Evolutionary conservation across 2,797 vertebrate species (phyloP).

Genomic region (Enteromius treurensis): DNA sequence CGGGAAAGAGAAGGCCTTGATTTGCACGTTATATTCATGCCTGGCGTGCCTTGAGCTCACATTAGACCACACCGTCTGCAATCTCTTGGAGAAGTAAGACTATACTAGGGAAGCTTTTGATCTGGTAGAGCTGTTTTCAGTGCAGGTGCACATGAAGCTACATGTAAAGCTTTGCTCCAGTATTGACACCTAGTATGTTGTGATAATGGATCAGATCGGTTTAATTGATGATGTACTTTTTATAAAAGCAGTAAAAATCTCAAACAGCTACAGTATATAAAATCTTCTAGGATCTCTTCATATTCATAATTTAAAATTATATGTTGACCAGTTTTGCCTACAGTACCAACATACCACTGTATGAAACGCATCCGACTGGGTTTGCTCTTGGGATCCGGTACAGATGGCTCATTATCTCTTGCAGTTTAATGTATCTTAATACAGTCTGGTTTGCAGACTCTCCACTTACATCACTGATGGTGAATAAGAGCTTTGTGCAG

Average conservation of each 20-base stretch:
- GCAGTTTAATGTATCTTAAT: slow-evolving; percentile 6
- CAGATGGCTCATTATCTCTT: slow-evolving; percentile 28
- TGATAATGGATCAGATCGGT: background rate
- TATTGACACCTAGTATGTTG: background rate
- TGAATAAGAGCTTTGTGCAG: slow-evolving; percentile 28
- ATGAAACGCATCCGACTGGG: background rate
- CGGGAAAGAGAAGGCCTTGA: slow-evolving; percentile 54
- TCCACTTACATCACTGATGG: slow-evolving; percentile 17
- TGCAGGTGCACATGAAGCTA: slow-evolving; percentile 27
- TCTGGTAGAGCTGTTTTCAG: slow-evolving; percentile 18
- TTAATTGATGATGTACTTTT: background rate
- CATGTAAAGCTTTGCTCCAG: slow-evolving; percentile 6
- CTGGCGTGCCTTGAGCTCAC: slow-evolving; percentile 46
- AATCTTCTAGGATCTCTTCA: background rate
- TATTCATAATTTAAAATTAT: slow-evolving; percentile 7
- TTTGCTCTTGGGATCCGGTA: background rate
- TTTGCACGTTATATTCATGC: slow-evolving; percentile 52
- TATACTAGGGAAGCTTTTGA: slow-evolving; percentile 42
- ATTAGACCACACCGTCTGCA: slow-evolving; percentile 31
- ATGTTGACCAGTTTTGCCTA: background rate
- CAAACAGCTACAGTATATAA: background rate
- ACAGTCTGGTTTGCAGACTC: slow-evolving; percentile 9
- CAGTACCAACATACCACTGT: background rate
- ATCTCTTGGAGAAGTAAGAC: background rate
- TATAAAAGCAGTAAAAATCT: background rate